Evolutionary conservation across 2,113 vertebrate species (phyloP).

Genomic region (Ceuthmochares aereus): DNA sequence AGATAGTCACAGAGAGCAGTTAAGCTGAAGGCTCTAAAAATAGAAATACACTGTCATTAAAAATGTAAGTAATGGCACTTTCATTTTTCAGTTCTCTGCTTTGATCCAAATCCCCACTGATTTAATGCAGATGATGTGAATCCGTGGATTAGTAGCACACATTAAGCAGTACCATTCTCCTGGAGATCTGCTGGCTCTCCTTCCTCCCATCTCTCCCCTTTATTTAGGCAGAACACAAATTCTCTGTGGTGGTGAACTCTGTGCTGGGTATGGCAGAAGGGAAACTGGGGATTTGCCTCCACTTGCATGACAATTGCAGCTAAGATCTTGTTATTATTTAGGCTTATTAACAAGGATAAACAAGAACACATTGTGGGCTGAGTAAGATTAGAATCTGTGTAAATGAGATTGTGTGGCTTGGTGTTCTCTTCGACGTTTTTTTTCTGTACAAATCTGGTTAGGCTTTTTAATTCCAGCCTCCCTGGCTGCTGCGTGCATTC

Average conservation of each 20-base stretch:
- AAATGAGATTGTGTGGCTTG: background rate
- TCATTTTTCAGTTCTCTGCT: background rate
- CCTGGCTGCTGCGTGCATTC: background rate
- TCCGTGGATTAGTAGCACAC: background rate
- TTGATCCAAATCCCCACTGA: background rate
- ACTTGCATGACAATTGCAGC: background rate
- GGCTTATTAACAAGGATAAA: background rate
- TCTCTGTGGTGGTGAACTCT: background rate
- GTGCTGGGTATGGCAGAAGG: background rate
- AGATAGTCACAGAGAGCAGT: background rate
- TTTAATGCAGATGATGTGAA: background rate
- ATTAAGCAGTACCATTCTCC: background rate
- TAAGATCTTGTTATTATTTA: background rate
- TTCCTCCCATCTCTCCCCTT: background rate
- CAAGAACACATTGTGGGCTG: background rate
- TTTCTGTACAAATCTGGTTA: background rate
- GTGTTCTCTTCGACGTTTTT: background rate
- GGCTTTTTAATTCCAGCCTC: background rate
- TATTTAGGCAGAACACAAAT: background rate
- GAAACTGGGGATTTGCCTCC: background rate
- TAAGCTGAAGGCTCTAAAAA: background rate
- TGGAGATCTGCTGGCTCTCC: background rate
- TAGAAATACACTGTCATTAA: background rate
- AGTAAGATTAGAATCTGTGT: background rate
- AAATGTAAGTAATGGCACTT: background rate